Conservation (phyloP, 2,888 invertebrate species). For the Leucoptera coffeella region DNA sequence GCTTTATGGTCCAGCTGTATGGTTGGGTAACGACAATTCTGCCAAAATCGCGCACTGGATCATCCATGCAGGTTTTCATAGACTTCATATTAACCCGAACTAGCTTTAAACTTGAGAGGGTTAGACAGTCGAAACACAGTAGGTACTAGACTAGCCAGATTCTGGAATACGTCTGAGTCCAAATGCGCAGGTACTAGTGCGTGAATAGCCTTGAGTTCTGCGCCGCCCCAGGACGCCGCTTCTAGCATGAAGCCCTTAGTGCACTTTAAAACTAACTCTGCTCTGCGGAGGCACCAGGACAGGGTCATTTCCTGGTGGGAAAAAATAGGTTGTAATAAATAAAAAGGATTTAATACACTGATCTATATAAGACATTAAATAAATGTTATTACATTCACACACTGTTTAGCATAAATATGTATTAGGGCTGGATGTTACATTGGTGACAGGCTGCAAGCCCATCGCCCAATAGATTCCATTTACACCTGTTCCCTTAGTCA, state of each 20-base stretch:
- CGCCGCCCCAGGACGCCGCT: constrained; percentile 89
- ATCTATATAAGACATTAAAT: too few relatives aligned
- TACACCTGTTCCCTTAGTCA: too few relatives aligned
- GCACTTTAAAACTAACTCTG: constrained; percentile 97
- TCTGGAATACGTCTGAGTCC: constrained; percentile 75
- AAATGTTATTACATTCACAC: too few relatives aligned
- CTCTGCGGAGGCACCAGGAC: constrained; percentile 91
- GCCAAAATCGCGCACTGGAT: too few relatives aligned
- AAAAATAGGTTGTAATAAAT: too few relatives aligned
- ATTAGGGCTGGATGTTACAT: too few relatives aligned
- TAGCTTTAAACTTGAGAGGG: constrained; percentile 76
- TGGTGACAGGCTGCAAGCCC: too few relatives aligned
- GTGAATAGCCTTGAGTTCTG: constrained; percentile 81
- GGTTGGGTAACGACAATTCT: too few relatives aligned
- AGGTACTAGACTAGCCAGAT: constrained; percentile 78
- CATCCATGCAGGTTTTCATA: background rate
- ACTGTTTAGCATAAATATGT: too few relatives aligned
- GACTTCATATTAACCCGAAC: too few relatives aligned
- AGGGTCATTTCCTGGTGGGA: constrained; percentile 82
- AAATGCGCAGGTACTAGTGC: constrained; percentile 73
- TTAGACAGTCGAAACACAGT: constrained; percentile 86
- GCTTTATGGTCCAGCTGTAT: background rate
- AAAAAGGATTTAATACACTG: too few relatives aligned
- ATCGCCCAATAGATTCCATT: too few relatives aligned
- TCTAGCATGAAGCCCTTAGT: constrained; percentile 99